These are phyloP conservation scores for Anableps anableps DNA, from an alignment of 2,797 vertebrate species.

Conservation along the genomic window DNA sequence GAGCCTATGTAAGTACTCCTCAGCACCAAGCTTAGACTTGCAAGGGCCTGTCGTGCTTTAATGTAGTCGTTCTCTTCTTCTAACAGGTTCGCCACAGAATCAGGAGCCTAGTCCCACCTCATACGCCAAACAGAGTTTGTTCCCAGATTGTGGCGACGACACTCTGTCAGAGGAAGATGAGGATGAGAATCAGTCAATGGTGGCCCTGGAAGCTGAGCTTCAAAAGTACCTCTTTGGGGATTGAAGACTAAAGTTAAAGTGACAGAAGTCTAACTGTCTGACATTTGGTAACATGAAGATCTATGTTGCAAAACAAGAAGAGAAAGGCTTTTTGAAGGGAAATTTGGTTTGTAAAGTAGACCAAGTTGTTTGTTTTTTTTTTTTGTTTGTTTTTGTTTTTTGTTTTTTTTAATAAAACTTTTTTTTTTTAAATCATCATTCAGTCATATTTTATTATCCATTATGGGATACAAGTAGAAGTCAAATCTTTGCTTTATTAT, in stretches of 20 bases:
- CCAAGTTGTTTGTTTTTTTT: not conserved
- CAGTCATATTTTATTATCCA: not conserved
- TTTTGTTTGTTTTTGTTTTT: not conserved
- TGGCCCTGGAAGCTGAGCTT: slow-evolving; percentile 80
- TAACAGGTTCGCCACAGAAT: slow-evolving; percentile 57
- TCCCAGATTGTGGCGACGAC: slow-evolving; percentile 49
- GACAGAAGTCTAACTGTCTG: not conserved
- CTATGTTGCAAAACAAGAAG: slow-evolving; percentile 19
- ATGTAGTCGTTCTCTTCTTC: slow-evolving; percentile 5
- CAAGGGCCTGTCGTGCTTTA: not conserved
- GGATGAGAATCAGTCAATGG: slow-evolving; percentile 76
- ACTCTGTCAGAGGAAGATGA: slow-evolving; percentile 70
- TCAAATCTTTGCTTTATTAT: not conserved
- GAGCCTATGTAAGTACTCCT: slow-evolving; percentile 67
- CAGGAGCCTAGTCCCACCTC: slow-evolving; percentile 31
- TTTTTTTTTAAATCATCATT: not conserved
- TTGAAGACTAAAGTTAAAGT: slow-evolving; percentile 46
- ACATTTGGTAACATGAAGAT: slow-evolving; percentile 19
- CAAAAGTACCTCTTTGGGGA: slow-evolving; percentile 79
- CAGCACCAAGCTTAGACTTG: not conserved
- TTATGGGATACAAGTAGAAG: not conserved
- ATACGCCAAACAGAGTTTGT: slow-evolving; percentile 38
- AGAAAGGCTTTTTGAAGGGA: not conserved
- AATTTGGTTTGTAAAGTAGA: not conserved
- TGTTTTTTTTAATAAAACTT: not conserved